Evolutionary conservation across 2,888 invertebrate genomes (phyloP).

Genomic region (Drosophila bunnanda): DNA sequence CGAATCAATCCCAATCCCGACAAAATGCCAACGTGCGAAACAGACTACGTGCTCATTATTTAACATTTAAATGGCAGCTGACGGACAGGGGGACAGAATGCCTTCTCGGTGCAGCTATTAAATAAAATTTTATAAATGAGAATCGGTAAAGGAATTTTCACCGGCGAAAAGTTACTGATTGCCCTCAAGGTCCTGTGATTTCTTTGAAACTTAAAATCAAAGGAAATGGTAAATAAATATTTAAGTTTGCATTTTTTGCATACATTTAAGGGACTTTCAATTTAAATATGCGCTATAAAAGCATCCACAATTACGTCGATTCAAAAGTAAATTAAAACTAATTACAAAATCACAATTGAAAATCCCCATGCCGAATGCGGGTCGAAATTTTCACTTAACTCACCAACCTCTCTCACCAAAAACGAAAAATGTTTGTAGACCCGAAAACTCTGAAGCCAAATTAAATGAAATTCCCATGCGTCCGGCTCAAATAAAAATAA

Average conservation of each 20-base stretch:
- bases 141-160: not conserved
- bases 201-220: not conserved
- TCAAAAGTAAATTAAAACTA: conserved; percentile 36
- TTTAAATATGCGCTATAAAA: not conserved
- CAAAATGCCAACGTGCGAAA: conserved; percentile 54
- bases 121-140: conserved; percentile 8
- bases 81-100: conserved; percentile 28
- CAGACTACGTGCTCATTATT: conserved; percentile 60
- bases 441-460: conserved; percentile 36
- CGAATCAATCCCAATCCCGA: conserved; percentile 30
- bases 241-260: not conserved
- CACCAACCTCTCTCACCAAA: conserved; percentile 10
- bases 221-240: not conserved
- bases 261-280: not conserved
- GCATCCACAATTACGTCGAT: not conserved
- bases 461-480: conserved; percentile 53
- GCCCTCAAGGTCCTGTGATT: not conserved
- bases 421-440: conserved; percentile 3
- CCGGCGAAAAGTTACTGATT: conserved; percentile 21
- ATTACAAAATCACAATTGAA: conserved; percentile 44
- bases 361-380: conserved; percentile 24
- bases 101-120: conserved; percentile 12
- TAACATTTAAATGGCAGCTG: conserved; percentile 58
- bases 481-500: conserved; percentile 25
- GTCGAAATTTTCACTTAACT: conserved; percentile 31